Evolutionary conservation across 2,888 invertebrate species (phyloP), one percentile per base, ranked within the genome.

Genomic region (Acleris laterana): DNA sequence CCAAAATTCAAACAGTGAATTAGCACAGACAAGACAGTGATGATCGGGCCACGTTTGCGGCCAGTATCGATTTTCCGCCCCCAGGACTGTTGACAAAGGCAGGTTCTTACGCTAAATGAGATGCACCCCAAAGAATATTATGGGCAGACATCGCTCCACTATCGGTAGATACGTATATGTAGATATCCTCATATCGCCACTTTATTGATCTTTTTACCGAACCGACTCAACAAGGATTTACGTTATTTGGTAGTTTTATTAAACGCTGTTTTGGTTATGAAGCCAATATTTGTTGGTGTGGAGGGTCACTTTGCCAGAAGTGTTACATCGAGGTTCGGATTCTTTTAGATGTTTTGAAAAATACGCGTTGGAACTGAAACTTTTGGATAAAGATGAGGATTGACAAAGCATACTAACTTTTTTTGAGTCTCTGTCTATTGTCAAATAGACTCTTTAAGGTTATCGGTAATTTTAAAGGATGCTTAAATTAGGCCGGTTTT

Each of bases 101-200:
- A 88, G 89, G 92, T 92, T 92, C 93, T 92, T 92, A 91, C 88
- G 87, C 90, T 89, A 92, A 93, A 93, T 93, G 92, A 93, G 93
- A 93, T 93, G 92, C 92, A 93, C 92, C 92, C 92, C 87, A 90
- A 92, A 93, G 91, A 90, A 93, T 93, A 93, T 93, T 93, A 93
- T 90, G 91, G 92, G 88, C 92, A 90, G 92, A 91, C 92, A 91
- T 91, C 86, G 91, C 83, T 87, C 83, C 91, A 88, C 88, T 88
- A 88, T 88, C 88, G 83, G 70, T 71, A 70, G 61, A 56, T 65
- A 68, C 56, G 53, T 58, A 63, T 46, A 55, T 78, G 81, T 77
- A 80, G 83, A 84, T 82, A 83, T 81, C 82, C 85, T 84, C 84
- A 85, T 87, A 87, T 87, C 83, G 83, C 75, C 82, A 79, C 81